Base-by-base conservation (phyloP, 1,140 invertebrate species). In the Hylaeus volcanicus region DNA sequence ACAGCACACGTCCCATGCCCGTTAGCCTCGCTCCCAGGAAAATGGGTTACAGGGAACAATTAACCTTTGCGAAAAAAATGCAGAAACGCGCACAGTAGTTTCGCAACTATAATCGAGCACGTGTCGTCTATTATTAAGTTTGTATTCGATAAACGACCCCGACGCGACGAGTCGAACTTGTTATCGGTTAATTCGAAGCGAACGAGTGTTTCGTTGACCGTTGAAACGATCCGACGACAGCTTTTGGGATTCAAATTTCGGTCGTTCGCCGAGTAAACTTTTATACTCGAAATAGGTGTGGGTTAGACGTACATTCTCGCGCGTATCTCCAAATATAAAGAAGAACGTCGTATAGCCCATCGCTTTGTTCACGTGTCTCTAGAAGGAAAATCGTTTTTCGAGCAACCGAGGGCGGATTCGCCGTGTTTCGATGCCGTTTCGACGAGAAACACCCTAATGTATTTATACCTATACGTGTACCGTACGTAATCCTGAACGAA, bases 401-500 rank as follows among this genome's bases (percentile, higher is more conserved):
- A 5, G 45, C 45, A 8, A 48, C 45, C 5, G 45, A 48, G 45
- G 45, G 45, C 8, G 45, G 45, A 6, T 8, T 48, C 45, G 45
- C 45, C 45, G 45, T 48, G 45, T 48, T 48, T 48, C 45, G 45
- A 5, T 48, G 45, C 45, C 45, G 45, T 48, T 8, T 9, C 11
- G 43, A 15, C 12, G 12, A 53, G 12, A 53, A 12, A 53, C 12
- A 39, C 45, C 26, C 5, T 37, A 9, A 69, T 51, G n/a, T 37
- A 51, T 69, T 51, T 51, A 69, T 51, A 39, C 1, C 26, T 15
- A 26, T 8, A 12, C 12, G 26, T 14, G 2, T 2, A 9, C 26
- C 68, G 65, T 63, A 63, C 77, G 81, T 66, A 80, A 83, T 83
- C 81, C 71, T 9, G 51, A 51, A 51, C 51, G 60, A 80, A 80